Conservation (phyloP, 1,140 invertebrate genomes). For the Drosophila miranda region DNA sequence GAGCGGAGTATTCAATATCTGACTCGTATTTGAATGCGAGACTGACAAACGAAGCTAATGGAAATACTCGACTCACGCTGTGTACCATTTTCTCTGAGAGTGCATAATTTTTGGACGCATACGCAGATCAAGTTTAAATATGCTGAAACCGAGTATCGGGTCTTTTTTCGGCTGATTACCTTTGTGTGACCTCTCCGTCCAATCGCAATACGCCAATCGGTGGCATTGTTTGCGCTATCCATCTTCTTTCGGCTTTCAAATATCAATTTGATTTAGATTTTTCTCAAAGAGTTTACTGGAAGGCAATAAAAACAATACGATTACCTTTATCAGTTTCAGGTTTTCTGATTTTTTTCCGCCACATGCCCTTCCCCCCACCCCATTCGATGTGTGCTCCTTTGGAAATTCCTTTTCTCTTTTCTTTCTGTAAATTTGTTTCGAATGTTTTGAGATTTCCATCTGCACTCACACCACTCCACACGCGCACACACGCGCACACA, state of each 20-base stretch:
- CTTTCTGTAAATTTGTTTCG: conserved; percentile 46
- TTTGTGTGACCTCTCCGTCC: too few relatives aligned
- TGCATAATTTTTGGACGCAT: too few relatives aligned
- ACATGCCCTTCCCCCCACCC: not conserved
- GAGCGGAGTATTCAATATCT: too few relatives aligned
- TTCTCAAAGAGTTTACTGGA: conserved; percentile 29
- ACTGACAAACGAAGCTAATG: too few relatives aligned
- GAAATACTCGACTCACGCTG: too few relatives aligned
- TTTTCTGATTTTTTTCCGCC: conserved; percentile 6
- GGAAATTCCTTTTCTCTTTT: conserved; percentile 22
- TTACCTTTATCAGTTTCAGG: conserved; percentile 45
- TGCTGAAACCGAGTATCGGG: too few relatives aligned
- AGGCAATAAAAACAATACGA: conserved; percentile 44
- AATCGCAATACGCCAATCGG: too few relatives aligned
- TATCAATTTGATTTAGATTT: conserved; percentile 25
- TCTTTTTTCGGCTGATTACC: too few relatives aligned
- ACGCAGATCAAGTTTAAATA: too few relatives aligned
- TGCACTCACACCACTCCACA: conserved; percentile 4
- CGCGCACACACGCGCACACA: not conserved
- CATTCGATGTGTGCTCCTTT: conserved; percentile 1
- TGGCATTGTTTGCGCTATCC: too few relatives aligned
- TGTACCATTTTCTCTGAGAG: too few relatives aligned
- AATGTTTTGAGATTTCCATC: conserved; percentile 46
- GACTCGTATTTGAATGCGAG: too few relatives aligned
- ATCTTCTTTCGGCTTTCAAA: conserved; percentile 9